Percentiles rank a stretch among this genome's conserved stretches.
Evolutionary conservation across 2,797 vertebrate genomes (phyloP).

Genomic region (Moxostoma hubbsi): DNA sequence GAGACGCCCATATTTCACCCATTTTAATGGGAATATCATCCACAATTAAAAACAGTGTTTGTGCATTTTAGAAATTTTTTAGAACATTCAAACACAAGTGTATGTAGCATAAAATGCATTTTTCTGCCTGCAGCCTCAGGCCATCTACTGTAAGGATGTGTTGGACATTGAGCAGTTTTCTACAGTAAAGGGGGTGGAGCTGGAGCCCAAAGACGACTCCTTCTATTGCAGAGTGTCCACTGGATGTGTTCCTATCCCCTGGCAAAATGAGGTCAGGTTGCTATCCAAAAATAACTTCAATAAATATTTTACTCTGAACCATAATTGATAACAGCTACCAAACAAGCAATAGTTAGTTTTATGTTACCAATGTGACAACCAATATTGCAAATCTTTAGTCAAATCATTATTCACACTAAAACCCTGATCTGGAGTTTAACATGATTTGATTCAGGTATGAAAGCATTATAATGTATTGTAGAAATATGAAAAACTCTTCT

Average conservation of each 20-base stretch:
- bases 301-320: background rate
- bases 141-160: conserved; percentile 98
- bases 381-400: too few species aligned
- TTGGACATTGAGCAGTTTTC: conserved; percentile 99
- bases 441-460: too few species aligned
- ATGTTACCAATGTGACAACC: too few species aligned
- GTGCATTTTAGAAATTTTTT: too few species aligned
- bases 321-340: background rate
- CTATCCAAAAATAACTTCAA: background rate
- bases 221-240: conserved; percentile 97
- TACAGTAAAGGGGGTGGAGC: conserved; percentile 96
- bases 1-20: background rate
- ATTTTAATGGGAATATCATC: background rate
- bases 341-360: too few species aligned
- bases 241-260: conserved; percentile 91
- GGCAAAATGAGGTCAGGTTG: conserved; percentile 90
- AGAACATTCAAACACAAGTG: too few species aligned
- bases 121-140: conserved; percentile 84
- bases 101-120: background rate
- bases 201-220: conserved; percentile 92
- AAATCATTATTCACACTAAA: too few species aligned
- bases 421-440: too few species aligned
- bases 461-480: too few species aligned
- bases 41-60: background rate
- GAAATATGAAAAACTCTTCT: too few species aligned